Conservation (phyloP, 2,888 invertebrate species). For the Eupithecia pulchellata region DNA sequence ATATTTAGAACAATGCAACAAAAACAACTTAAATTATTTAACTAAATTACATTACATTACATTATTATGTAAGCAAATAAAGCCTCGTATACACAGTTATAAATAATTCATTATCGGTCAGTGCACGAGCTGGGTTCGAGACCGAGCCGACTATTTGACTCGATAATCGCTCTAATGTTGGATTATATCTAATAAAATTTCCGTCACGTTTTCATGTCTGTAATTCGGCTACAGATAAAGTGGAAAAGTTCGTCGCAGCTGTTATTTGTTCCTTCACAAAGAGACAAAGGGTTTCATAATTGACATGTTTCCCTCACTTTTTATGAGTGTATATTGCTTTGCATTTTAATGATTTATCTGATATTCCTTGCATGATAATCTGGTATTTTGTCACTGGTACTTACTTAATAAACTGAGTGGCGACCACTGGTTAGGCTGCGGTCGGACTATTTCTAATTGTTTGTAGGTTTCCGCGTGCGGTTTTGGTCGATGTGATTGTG, state of each 20-base stretch:
- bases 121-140: conserved; percentile 60
- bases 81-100: conserved; percentile 59
- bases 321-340: conserved; percentile 36
- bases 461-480: conserved; percentile 69
- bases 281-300: conserved; percentile 40
- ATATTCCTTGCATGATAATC: conserved; percentile 43
- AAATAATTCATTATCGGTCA: conserved; percentile 75
- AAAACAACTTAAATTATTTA: no score
- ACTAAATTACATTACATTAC: no score
- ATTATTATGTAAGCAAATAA: conserved; percentile 79
- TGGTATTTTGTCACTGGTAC: conserved; percentile 46
- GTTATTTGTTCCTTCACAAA: conserved; percentile 44
- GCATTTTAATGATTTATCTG: conserved; percentile 49
- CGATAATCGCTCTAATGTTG: conserved; percentile 50
- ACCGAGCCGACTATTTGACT: conserved; percentile 51
- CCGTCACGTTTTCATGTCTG: conserved; percentile 43
- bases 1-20: no score
- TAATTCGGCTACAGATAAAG: conserved; percentile 42
- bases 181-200: conserved; percentile 44
- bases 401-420: conserved; percentile 39
- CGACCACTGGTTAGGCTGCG: conserved; percentile 46
- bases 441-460: conserved; percentile 62
- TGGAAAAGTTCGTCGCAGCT: conserved; percentile 44
- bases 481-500: conserved; percentile 67
- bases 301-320: conserved; percentile 48